Conservation (phyloP, 2,113 vertebrate species). For the Lamprologus ornatipinnis region DNA sequence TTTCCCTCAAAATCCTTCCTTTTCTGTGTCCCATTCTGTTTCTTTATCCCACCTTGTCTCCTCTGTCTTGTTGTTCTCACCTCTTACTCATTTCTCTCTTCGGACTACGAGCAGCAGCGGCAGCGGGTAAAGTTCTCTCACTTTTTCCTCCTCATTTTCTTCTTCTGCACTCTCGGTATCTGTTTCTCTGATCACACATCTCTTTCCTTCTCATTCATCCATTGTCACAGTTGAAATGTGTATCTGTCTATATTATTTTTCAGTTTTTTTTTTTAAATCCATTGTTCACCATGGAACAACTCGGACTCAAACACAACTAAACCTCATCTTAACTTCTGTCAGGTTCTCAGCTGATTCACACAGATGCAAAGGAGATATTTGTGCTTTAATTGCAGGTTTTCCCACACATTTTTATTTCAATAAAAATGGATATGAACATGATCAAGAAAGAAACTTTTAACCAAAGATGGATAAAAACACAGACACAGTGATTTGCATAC, state of each 20-base stretch:
- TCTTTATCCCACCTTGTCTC: conserved; percentile 36
- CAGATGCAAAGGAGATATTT: not conserved
- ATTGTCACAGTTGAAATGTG: conserved; percentile 19
- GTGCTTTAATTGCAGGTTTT: not conserved
- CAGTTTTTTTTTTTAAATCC: not conserved
- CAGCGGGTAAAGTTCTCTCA: conserved; percentile 71
- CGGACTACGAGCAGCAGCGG: conserved; percentile 63
- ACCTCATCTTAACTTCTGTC: not conserved
- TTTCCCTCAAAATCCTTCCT: conserved; percentile 33
- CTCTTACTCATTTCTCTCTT: conserved; percentile 60
- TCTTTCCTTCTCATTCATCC: conserved; percentile 33
- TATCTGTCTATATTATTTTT: conserved; percentile 22
- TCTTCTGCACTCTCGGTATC: conserved; percentile 25
- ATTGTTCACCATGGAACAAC: conserved; percentile 54
- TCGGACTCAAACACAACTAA: conserved; percentile 16
- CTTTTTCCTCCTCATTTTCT: conserved; percentile 34
- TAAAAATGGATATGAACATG: not conserved
- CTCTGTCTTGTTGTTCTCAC: conserved; percentile 55
- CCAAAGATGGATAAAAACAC: not conserved
- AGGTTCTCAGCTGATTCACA: not conserved
- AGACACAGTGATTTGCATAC: not conserved
- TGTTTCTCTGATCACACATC: conserved; percentile 28
- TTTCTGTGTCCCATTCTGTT: conserved; percentile 39
- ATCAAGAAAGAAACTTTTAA: not conserved
- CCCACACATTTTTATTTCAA: not conserved